These are phyloP conservation scores for Drosophila busckii DNA, from an alignment of 1,140 invertebrate genomes.

Conservation along the genomic window DNA sequence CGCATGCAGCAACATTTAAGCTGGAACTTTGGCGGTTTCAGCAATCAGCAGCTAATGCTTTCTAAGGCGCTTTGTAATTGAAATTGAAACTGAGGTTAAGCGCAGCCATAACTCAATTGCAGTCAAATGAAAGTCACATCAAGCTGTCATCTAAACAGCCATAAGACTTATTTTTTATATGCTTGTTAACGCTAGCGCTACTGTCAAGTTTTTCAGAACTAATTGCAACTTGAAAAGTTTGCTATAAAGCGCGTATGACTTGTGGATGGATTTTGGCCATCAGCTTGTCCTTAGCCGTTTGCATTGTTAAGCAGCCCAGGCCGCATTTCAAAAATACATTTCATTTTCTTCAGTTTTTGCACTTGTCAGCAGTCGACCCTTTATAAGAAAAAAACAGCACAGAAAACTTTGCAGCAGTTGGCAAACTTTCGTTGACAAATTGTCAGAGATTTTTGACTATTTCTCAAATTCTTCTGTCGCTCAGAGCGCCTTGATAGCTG, in stretches of 20 bases:
- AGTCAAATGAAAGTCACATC: conserved; percentile 18
- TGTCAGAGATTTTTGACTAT: conserved; percentile 61
- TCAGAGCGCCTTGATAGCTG: conserved; percentile 47
- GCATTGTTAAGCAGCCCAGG: conserved; percentile 31
- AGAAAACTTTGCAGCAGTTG: conserved; percentile 34
- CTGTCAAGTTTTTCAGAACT: conserved; percentile 23
- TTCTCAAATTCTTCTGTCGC: conserved; percentile 34
- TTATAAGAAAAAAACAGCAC: conserved; percentile 22
- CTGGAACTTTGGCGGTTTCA: conserved; percentile 29
- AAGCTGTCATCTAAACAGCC: neutral
- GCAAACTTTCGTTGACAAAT: conserved; percentile 69
- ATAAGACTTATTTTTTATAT: neutral
- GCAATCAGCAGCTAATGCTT: conserved; percentile 22
- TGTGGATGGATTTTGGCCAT: conserved; percentile 20
- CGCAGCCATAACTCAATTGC: too few relatives aligned
- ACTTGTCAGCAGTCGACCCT: conserved; percentile 44
- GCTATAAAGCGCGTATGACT: conserved; percentile 1
- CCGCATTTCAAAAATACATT: conserved; percentile 26
- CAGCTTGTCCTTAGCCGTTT: conserved; percentile 19
- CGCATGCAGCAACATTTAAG: conserved; percentile 37
- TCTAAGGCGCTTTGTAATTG: conserved; percentile 23
- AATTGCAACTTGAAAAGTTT: conserved; percentile 55
- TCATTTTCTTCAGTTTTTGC: too few relatives aligned
- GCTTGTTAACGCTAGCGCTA: neutral
- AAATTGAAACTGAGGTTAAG: conserved; percentile 1